Evolutionary conservation across 2,113 vertebrate genomes (phyloP).

Genomic region (Thermophis baileyi): DNA sequence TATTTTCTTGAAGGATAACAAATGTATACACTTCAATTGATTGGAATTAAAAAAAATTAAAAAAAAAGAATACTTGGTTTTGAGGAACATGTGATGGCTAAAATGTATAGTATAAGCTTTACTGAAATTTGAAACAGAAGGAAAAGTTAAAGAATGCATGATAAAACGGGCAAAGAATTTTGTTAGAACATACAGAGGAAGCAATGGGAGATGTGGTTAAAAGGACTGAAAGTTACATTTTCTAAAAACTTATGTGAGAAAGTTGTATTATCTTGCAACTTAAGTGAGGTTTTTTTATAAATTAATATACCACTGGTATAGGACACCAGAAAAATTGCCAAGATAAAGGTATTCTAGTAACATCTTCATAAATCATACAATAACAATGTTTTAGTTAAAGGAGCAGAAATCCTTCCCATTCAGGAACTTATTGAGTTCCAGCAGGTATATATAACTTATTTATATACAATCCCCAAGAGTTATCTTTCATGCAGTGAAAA

Average conservation of each 20-base stretch:
- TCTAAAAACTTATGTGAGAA: not conserved
- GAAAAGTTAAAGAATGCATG: not conserved
- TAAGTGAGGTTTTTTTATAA: not conserved
- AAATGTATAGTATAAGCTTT: not conserved
- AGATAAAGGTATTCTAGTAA: not conserved
- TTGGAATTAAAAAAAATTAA: not conserved
- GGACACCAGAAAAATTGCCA: not conserved
- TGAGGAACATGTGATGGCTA: not conserved
- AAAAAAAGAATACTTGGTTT: not conserved
- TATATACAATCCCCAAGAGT: not conserved
- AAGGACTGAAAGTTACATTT: not conserved
- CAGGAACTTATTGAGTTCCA: not conserved
- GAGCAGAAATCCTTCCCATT: not conserved
- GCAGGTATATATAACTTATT: not conserved
- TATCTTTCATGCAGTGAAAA: not conserved
- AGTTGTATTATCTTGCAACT: not conserved
- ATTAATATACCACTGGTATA: not conserved
- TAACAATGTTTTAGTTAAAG: not conserved
- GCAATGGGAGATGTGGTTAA: not conserved
- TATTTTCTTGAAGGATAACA: not conserved
- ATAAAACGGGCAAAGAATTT: not conserved
- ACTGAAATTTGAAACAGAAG: not conserved
- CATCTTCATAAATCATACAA: not conserved
- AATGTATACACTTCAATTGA: not conserved
- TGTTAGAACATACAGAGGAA: not conserved